Evolutionary conservation across 2,888 invertebrate genomes (phyloP), one percentile per base, ranked within the genome.

Genomic region (Apotomis betuletana): DNA sequence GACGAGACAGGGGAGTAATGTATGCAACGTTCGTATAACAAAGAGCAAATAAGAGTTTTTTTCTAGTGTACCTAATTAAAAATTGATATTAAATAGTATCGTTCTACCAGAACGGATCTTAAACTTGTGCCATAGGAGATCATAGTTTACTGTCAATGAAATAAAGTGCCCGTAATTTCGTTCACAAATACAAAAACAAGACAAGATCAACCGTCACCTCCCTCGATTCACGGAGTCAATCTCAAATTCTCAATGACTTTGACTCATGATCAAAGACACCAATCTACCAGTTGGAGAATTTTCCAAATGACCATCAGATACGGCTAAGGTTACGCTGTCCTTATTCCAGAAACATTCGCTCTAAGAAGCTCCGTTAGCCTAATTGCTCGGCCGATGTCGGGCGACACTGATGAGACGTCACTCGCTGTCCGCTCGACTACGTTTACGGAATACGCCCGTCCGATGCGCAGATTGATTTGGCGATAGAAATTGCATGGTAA

Each of bases 341-440:
- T 41, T 61, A 68, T 60, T 44, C 44, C 44, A 49, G 55, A 61
- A 61, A 55, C 69, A 57, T 61, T 59, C 69, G 41, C 49, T 61
- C 60, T 62, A 57, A 38, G 57, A 55, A 67, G 58, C 55, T 63
- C 87, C 85, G 87, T 88, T 89, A 88, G 83, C 85, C 86, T 90
- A 90, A 90, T 90, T 90, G 89, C 88, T 83, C 74, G 79, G 67
- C 74, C 76, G 62, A 62, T 70, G 70, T 63, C 70, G 59, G 70
- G 64, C 78, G 87, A 88, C 89, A 83, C 81, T 87, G 89, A 90
- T 85, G 84, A 82, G 87, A 84, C 83, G 83, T 75, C 84, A 82
- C 83, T 83, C 85, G 76, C 70, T 81, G 82, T 82, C 79, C 69
- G 76, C 75, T 80, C 79, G 75, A 59, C 77, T 77, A 83, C 87